phyloP scores from a whole-genome alignment of 2,113 vertebrate genomes.

The Tricholaema leucomelas region DNA sequence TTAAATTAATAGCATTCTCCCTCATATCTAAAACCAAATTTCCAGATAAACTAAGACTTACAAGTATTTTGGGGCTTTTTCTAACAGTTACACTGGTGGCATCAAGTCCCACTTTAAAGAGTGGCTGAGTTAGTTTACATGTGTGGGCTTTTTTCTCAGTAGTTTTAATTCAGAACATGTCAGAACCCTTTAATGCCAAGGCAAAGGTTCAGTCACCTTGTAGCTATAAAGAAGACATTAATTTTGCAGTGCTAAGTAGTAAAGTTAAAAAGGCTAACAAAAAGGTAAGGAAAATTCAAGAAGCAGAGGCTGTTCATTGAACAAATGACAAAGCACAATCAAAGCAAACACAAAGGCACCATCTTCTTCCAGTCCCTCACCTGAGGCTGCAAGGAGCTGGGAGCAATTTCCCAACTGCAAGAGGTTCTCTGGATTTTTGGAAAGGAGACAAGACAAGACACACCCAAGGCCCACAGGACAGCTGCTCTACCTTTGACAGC shows the following conservation, averaged over 20 bases:
- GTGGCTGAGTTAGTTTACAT: background rate
- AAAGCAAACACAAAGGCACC: background rate
- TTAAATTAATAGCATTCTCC: constrained; percentile 3
- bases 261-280: background rate
- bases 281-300: background rate
- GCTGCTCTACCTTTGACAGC: background rate
- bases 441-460: background rate
- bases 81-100: background rate
- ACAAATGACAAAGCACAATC: background rate
- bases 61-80: background rate
- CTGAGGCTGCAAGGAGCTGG: background rate
- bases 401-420: background rate
- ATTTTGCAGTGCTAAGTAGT: background rate
- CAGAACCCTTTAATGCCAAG: background rate
- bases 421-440: background rate
- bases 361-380: constrained; percentile 9
- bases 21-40: background rate
- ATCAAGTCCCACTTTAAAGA: background rate
- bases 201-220: background rate
- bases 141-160: background rate
- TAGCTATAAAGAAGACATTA: background rate
- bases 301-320: background rate
- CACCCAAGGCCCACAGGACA: background rate
- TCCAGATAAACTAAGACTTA: background rate
- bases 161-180: background rate